Conservation (phyloP, 2,797 vertebrate species). For the Danio albolineatus region DNA sequence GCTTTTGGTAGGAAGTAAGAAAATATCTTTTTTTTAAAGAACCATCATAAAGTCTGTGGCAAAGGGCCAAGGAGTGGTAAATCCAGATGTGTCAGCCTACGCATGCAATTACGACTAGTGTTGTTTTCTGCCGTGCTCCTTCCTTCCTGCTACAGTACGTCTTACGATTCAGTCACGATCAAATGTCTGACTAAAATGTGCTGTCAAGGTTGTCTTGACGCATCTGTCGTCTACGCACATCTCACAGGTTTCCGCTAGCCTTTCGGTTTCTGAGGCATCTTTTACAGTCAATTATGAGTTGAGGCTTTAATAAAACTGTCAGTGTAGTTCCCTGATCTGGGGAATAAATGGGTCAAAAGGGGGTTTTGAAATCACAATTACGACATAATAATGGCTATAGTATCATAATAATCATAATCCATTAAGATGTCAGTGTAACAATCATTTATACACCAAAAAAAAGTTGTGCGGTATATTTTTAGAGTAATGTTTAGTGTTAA, state of each 20-base stretch:
- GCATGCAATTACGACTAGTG: constrained; percentile 76
- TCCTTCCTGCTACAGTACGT: constrained; percentile 49
- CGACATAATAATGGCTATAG: too few species aligned
- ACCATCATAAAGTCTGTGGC: constrained; percentile 59
- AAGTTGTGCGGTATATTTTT: too few species aligned
- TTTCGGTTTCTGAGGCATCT: constrained; percentile 69
- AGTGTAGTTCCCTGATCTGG: neutral
- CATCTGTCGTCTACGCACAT: constrained; percentile 58
- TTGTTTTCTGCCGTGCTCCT: constrained; percentile 65
- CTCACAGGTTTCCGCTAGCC: constrained; percentile 71
- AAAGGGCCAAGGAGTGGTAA: constrained; percentile 68
- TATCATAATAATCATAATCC: too few species aligned
- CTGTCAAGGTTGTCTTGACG: constrained; percentile 14
- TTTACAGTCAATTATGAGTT: constrained; percentile 61
- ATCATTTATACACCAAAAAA: too few species aligned
- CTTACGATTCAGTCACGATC: constrained; percentile 20
- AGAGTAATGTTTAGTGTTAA: too few species aligned
- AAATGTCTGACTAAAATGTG: constrained; percentile 27
- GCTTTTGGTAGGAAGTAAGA: constrained; percentile 73
- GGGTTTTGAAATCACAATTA: too few species aligned
- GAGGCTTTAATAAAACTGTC: constrained; percentile 10
- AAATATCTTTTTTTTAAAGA: constrained; percentile 67
- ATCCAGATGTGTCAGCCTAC: constrained; percentile 80
- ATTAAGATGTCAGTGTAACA: too few species aligned
- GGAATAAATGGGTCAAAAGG: neutral